phyloP scores from a whole-genome alignment of 2,113 vertebrate species.

The Psilopsiagon aurifrons region DNA sequence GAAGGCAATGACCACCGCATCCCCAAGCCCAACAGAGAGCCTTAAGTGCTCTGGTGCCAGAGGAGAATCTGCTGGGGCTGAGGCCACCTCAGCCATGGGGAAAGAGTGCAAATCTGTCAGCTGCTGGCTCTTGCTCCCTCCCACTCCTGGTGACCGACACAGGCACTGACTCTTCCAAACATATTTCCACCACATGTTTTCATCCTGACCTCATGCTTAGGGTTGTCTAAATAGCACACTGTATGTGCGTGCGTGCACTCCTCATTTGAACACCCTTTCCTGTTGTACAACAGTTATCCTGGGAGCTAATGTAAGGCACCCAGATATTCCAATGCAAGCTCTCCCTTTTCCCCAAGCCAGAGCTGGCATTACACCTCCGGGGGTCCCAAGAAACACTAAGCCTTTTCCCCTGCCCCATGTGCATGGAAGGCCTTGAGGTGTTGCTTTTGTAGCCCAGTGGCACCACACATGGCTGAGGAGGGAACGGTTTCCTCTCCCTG shows the following conservation, averaged over 20 bases:
- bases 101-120: conserved; percentile 49
- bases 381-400: neutral
- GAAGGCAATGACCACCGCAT: neutral
- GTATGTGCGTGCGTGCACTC: conserved; percentile 45
- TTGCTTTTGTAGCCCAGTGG: neutral
- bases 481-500: neutral
- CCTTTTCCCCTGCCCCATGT: accelerated
- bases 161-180: conserved; percentile 63
- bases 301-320: conserved; percentile 24
- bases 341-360: neutral
- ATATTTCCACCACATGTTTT: conserved; percentile 75
- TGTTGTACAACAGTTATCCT: conserved; percentile 56
- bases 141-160: conserved; percentile 40
- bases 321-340: conserved; percentile 12
- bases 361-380: neutral
- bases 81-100: neutral
- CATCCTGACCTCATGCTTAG: conserved; percentile 60
- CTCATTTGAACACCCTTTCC: conserved; percentile 56
- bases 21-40: neutral
- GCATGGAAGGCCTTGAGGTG: neutral
- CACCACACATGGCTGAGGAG: neutral
- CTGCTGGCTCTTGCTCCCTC: conserved; percentile 46
- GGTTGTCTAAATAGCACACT: conserved; percentile 61
- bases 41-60: neutral
- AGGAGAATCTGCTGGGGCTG: conserved; percentile 5